Percentiles rank a stretch among this genome's conserved stretches.
These are phyloP conservation scores for Zhuqinia jingwanae DNA, from an alignment of 2,888 invertebrate genomes.

Conservation along the genomic window DNA sequence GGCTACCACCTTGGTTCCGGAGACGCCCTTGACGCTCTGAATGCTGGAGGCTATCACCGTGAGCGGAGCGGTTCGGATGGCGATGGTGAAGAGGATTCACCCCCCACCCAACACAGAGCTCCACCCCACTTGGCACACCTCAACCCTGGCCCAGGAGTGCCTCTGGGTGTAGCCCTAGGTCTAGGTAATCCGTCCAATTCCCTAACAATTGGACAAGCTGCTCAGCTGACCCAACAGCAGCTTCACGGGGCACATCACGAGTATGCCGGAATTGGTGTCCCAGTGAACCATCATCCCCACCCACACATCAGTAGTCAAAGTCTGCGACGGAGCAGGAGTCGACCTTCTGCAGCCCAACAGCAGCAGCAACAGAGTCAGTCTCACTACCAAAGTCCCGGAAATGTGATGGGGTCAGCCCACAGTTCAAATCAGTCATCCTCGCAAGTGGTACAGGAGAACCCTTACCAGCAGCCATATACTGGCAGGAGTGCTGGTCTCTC, in stretches of 20 bases:
- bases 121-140: slow-evolving; percentile 58
- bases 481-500: slow-evolving; percentile 84
- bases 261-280: slow-evolving; percentile 81
- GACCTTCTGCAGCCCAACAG: slow-evolving; percentile 68
- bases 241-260: slow-evolving; percentile 60
- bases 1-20: slow-evolving; percentile 79
- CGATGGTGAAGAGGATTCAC: slow-evolving; percentile 82
- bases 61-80: slow-evolving; percentile 88
- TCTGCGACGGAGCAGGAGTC: slow-evolving; percentile 73
- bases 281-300: slow-evolving; percentile 82
- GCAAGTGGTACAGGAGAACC: slow-evolving; percentile 74
- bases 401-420: slow-evolving; percentile 56
- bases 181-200: slow-evolving; percentile 81
- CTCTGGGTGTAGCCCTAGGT: slow-evolving; percentile 83
- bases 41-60: slow-evolving; percentile 84
- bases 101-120: slow-evolving; percentile 74
- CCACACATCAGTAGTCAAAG: slow-evolving; percentile 67
- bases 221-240: slow-evolving; percentile 67
- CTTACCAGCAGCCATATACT: slow-evolving; percentile 78
- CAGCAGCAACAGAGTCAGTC: slow-evolving; percentile 81
- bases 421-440: slow-evolving; percentile 65
- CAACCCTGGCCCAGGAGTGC: slow-evolving; percentile 80
- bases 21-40: slow-evolving; percentile 77
- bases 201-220: slow-evolving; percentile 79
- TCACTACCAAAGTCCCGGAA: slow-evolving; percentile 80